Evolutionary conservation across 2,888 invertebrate species (phyloP).

Genomic region (Apamea monoglypha): DNA sequence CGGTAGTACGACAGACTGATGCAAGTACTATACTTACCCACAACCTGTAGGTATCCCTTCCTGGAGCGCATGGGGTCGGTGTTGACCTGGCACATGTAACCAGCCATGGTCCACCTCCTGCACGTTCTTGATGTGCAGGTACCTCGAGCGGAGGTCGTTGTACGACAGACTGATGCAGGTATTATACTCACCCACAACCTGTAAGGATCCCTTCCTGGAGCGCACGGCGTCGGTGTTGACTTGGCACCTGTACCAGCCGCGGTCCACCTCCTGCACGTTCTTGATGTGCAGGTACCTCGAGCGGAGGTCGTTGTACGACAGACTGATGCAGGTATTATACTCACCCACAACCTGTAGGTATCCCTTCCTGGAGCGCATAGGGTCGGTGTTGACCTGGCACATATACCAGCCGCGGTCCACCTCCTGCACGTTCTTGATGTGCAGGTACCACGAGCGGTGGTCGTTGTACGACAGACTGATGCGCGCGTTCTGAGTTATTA

Average conservation of each 20-base stretch:
- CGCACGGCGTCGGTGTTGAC: constrained; percentile 98
- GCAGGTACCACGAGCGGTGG: constrained; percentile 97
- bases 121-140: constrained; percentile 96
- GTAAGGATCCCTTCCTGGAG: constrained; percentile 96
- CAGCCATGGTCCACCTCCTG: constrained; percentile 97
- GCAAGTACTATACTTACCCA: constrained; percentile 91
- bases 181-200: constrained; percentile 96
- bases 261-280: constrained; percentile 96
- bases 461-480: constrained; percentile 97
- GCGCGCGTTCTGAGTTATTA: constrained; percentile 97
- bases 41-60: constrained; percentile 97
- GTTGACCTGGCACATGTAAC: constrained; percentile 97
- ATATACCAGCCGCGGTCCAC: constrained; percentile 97
- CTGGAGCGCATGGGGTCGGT: constrained; percentile 97
- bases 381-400: constrained; percentile 98
- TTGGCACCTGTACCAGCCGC: constrained; percentile 98
- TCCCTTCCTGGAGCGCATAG: constrained; percentile 97
- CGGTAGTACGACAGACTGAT: constrained; percentile 95
- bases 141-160: constrained; percentile 97
- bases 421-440: constrained; percentile 96
- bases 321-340: constrained; percentile 95
- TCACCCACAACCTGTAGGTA: constrained; percentile 97
- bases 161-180: constrained; percentile 93
- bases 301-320: constrained; percentile 96
- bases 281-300: constrained; percentile 98